phyloP scores from a whole-genome alignment of 2,888 invertebrate species.

The Drosophila setosimentum region DNA sequence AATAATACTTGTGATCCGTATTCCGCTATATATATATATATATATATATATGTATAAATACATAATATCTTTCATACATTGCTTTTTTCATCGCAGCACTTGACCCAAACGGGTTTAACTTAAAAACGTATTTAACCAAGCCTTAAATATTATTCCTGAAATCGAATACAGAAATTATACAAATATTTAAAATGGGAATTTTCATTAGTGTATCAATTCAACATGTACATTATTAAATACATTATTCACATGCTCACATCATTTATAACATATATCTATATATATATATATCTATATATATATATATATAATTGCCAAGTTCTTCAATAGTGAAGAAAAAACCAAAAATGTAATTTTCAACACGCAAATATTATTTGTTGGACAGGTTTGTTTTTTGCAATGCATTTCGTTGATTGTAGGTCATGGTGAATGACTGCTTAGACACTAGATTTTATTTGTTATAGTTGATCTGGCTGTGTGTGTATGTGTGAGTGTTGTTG shows the following conservation, averaged over 20 bases:
- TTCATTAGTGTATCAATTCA: background rate
- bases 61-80: background rate
- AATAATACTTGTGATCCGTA: background rate
- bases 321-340: background rate
- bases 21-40: background rate
- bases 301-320: background rate
- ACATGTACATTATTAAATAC: background rate
- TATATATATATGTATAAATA: too few species aligned
- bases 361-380: constrained; percentile 14
- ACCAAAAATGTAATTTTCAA: background rate
- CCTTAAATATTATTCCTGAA: background rate
- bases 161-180: background rate
- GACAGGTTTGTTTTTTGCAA: constrained; percentile 30
- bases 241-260: background rate
- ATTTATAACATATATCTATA: background rate
- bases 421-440: constrained; percentile 67
- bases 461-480: constrained; percentile 1
- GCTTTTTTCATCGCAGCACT: background rate
- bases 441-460: constrained; percentile 18
- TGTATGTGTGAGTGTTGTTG: constrained; percentile 8
- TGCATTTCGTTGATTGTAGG: constrained; percentile 59
- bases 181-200: background rate
- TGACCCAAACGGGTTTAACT: background rate
- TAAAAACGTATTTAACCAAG: background rate
- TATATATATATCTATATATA: background rate